A percentile compares a stretch with the other conserved stretches of the same genome.
These are phyloP conservation scores for Sericinus montela DNA, from an alignment of 2,888 invertebrate genomes.

Conservation along the genomic window DNA sequence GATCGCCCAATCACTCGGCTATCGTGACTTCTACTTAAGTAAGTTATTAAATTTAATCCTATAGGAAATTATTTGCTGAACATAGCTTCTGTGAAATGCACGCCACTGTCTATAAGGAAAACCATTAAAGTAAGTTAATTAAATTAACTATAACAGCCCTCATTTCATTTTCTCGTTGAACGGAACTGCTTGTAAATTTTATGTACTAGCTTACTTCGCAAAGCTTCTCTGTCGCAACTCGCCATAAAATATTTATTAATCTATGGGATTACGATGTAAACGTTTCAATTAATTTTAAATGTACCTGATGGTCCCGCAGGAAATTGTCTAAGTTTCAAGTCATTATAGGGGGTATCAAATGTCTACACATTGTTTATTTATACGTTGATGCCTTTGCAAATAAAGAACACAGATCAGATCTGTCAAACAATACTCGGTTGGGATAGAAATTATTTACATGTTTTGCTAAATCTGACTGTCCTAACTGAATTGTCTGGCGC, in stretches of 20 bases:
- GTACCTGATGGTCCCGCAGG: conserved; percentile 41
- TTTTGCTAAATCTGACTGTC: too few species aligned
- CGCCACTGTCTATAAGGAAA: too few species aligned
- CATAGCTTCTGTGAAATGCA: too few species aligned
- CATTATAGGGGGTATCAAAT: conserved; percentile 32
- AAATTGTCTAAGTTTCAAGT: conserved; percentile 41
- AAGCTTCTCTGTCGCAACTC: conserved; percentile 20
- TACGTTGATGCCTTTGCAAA: not conserved
- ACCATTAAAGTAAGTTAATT: not conserved
- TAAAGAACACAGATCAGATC: too few species aligned
- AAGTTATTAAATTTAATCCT: too few species aligned
- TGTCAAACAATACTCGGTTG: too few species aligned
- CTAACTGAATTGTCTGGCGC: too few species aligned
- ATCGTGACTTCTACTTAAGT: too few species aligned
- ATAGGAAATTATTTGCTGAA: too few species aligned
- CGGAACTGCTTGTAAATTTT: conserved; percentile 12
- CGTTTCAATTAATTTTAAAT: conserved; percentile 48
- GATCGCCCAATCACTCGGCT: too few species aligned
- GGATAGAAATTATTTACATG: too few species aligned
- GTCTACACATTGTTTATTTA: conserved; percentile 6
- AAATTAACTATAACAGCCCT: conserved; percentile 3
- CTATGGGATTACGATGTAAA: conserved; percentile 38
- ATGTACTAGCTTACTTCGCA: conserved; percentile 8
- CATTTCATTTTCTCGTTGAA: conserved; percentile 3
- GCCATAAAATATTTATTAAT: conserved; percentile 30